Base-by-base conservation (phyloP, 92 coral and sea anemone genomes). In the Scolanthus callimorphus region DNA sequence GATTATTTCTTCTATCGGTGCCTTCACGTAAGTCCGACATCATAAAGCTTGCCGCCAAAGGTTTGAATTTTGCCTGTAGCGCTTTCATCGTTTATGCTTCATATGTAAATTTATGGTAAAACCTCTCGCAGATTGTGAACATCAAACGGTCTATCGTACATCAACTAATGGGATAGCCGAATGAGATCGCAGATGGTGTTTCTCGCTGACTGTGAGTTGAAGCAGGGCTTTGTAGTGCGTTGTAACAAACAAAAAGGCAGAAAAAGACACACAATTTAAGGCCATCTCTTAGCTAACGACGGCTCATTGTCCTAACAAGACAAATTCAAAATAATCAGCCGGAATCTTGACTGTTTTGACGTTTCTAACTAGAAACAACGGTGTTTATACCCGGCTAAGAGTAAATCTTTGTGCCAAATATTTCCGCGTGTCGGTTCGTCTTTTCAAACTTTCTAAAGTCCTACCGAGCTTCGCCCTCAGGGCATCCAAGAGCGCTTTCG, bases 291-390 rank as follows among this genome's bases (percentile, higher is more conserved):
- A 59, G 57, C 73, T 67, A 61, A 82, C 81, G 77, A 77, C 47
- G 63, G 65, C 24, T 59, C 64, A 67, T 77, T 77, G 80, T 86
- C 67, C 64, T 28, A 64, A 53, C 70, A 63, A 73, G 47, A 51
- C 37, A 68, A 45, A 55, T 70, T 80, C 86, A 73, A 84, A 84
- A 84, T 77, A 86, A 86, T 81, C 89, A 81, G 82, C 69, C 77
- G 85, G 76, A 76, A 62, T 69, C 72, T 68, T 76, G 71, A 54
- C 78, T 86, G 89, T 86, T 86, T 81, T 86, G 89, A 82, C 87
- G 79, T 82, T 51, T 79, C 71, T 63, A 60, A 71, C 79, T 80
- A 80, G 83, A 84, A 78, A 86, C 95, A 73, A 77, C 79, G 29
- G 68, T 78, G 83, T 86, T 81, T 86, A 71, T 73, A 69, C 49